These are phyloP conservation scores for Sacculina carcini DNA, from an alignment of 2,888 invertebrate species.

Conservation along the genomic window DNA sequence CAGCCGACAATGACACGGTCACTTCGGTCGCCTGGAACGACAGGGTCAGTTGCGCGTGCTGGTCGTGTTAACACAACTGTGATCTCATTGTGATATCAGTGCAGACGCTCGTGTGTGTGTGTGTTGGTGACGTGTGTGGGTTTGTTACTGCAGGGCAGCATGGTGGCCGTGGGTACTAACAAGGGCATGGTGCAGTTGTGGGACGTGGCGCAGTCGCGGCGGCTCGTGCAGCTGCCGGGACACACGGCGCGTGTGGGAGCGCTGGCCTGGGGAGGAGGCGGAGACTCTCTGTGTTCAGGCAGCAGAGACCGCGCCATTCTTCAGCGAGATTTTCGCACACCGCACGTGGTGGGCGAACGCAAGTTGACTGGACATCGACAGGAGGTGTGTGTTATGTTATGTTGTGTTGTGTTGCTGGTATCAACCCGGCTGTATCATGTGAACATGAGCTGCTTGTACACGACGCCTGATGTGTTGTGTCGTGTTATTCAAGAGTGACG, in stretches of 20 bases:
- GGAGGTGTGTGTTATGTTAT: conserved; percentile 35
- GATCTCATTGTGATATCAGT: neutral
- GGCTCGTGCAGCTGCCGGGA: conserved; percentile 66
- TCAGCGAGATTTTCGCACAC: conserved; percentile 73
- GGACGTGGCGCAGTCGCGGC: conserved; percentile 85
- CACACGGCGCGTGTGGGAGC: conserved; percentile 81
- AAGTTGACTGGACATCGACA: conserved; percentile 74
- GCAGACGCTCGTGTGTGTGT: neutral
- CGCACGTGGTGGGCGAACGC: conserved; percentile 43
- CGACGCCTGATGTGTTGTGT: no score
- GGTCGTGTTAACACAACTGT: neutral
- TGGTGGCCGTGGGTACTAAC: conserved; percentile 93
- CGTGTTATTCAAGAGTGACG: neutral
- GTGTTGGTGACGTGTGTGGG: conserved; percentile 99
- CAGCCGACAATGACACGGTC: conserved; percentile 74
- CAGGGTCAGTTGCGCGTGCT: conserved; percentile 24
- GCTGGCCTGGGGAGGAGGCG: conserved; percentile 92
- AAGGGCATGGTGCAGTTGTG: conserved; percentile 91
- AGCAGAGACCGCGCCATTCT: conserved; percentile 78
- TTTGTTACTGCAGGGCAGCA: conserved; percentile 34
- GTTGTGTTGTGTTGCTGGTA: no score
- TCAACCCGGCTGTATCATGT: no score
- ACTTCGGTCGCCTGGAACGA: conserved; percentile 99
- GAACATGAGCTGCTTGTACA: no score
- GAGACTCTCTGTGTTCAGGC: conserved; percentile 83